Evolutionary conservation across 92 coral and sea anemone species (phyloP), one percentile per base, ranked within the genome.

Genomic region (Pocillopora grandis): DNA sequence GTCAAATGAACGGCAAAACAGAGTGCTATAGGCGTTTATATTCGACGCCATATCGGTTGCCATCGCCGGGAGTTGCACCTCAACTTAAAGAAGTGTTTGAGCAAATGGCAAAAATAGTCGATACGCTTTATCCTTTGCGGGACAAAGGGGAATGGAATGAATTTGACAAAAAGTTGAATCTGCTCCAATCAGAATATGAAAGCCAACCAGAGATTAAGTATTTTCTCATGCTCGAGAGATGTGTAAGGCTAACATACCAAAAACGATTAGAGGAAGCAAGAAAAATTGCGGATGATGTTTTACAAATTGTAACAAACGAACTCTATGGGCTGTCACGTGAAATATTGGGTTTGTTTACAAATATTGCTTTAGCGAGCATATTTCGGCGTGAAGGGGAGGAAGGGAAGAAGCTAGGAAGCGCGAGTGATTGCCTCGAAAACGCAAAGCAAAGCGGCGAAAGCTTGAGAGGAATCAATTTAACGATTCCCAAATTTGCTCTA

Each of bases 321-420:
- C 8, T 42, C 75, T 11, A 35, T 70, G 75, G 57, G 5, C 12
- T 55, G 55, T 70, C 1, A 70, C 57, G 42, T 19, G 75, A 70
- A 33, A 55, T 70, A 2, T 70, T 70, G 75, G 15, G 9, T 1
- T 1, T 15, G 19, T 55, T 70, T 16, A n/a, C 10, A 36, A 70
- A 70, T 16, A n/a, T 70, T 35, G 55, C 75, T 70, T 70, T 8
- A 20, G 75, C 75, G 42, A 70, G 75, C 55, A 70, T 35, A 13
- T 37, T 0, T 37, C 75, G 75, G 10, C 55, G 75, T 7, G 52
- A 42, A 42, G 52, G 52, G 56, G 20, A 15, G 13, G 12, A 19
- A 10, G 33, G 6, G 13, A 70, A 2, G 75, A 35, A 69, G 10
- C 27, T 70, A 55, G 75, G 75, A 35, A 70, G 42, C 12, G 23